These are phyloP conservation scores for Pelecanus crispus DNA, from an alignment of 2,113 vertebrate species.

Conservation along the genomic window DNA sequence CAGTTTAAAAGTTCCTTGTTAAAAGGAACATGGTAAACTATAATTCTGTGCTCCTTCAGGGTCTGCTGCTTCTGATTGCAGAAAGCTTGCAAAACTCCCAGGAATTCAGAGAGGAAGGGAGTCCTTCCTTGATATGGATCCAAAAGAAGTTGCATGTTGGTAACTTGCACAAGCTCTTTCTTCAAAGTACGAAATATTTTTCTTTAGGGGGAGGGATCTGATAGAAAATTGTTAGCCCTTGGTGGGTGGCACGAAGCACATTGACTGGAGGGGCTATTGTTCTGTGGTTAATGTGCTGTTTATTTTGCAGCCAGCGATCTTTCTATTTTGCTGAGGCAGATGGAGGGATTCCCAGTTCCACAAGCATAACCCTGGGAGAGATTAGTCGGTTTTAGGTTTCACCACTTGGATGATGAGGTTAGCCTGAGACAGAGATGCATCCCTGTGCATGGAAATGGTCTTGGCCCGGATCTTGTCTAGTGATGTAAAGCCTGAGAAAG, in stretches of 20 bases:
- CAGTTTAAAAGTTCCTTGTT: neutral
- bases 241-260: neutral
- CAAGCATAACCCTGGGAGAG: conserved; percentile 32
- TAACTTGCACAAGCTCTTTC: neutral
- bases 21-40: neutral
- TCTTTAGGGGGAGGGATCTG: neutral
- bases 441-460: conserved; percentile 5
- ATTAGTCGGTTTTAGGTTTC: conserved; percentile 42
- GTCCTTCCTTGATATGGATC: neutral
- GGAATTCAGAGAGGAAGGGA: neutral
- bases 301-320: conserved; percentile 22
- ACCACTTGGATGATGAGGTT: conserved; percentile 25
- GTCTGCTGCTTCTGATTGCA: neutral
- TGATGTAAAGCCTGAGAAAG: conserved; percentile 33
- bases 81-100: neutral
- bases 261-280: conserved; percentile 12
- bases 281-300: conserved; percentile 20
- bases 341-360: conserved; percentile 52
- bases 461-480: conserved; percentile 33
- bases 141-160: neutral
- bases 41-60: neutral
- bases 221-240: neutral
- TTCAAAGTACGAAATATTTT: neutral
- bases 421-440: conserved; percentile 5
- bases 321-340: conserved; percentile 51